phyloP scores from a whole-genome alignment of 30 jellyfish, hydroid and myxozoan genomes.

The Nemopilema nomurai region DNA sequence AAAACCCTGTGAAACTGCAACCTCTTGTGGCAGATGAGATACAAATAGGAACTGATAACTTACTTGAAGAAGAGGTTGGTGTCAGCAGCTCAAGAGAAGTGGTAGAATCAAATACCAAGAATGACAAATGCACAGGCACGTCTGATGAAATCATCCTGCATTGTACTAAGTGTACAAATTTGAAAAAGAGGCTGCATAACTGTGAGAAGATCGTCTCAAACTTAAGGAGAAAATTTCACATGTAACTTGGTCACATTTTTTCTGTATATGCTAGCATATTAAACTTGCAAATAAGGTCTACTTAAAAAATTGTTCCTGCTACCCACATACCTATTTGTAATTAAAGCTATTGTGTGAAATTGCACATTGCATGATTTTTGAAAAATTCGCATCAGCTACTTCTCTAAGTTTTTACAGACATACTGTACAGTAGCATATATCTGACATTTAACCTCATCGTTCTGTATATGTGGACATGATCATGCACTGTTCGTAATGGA shows the following conservation, averaged over 20 bases:
- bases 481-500: background rate
- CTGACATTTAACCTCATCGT: background rate
- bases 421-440: background rate
- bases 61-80: constrained; percentile 20
- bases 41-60: constrained; percentile 16
- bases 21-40: constrained; percentile 19
- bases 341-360: constrained; percentile 2
- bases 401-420: background rate
- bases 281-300: constrained; percentile 8
- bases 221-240: constrained; percentile 20
- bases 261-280: constrained; percentile 4
- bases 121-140: constrained; percentile 20
- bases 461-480: background rate
- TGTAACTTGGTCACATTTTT: constrained; percentile 2
- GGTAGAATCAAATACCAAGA: constrained; percentile 6
- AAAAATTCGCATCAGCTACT: constrained; percentile 8
- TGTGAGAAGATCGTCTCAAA: constrained; percentile 20
- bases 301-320: constrained; percentile 11
- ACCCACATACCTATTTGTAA: constrained; percentile 10
- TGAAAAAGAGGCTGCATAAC: constrained; percentile 15
- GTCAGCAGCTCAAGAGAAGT: constrained; percentile 8
- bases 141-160: constrained; percentile 17
- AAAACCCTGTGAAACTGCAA: constrained; percentile 22
- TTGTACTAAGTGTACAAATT: constrained; percentile 12
- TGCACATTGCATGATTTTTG: constrained; percentile 8